Percentiles rank a stretch among this genome's conserved stretches.
These are phyloP conservation scores for Hemicentrotus pulcherrimus DNA, from an alignment of 35 echinoderm and acorn worm genomes.

Conservation along the genomic window DNA sequence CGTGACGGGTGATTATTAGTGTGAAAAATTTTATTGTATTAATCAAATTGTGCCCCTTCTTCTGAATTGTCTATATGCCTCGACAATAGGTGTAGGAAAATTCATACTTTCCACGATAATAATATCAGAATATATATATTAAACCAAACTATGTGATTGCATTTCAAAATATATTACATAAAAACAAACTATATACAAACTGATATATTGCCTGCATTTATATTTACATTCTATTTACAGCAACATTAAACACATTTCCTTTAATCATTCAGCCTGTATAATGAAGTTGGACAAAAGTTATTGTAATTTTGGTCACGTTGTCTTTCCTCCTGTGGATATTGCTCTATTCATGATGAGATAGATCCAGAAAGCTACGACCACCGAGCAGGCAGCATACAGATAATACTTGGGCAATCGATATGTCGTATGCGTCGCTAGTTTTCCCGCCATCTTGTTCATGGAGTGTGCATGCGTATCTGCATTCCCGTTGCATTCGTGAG, in stretches of 20 bases:
- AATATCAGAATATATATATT: not conserved
- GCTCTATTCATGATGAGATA: not conserved
- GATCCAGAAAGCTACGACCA: constrained; percentile 8
- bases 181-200: not conserved
- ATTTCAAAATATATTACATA: not conserved
- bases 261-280: not conserved
- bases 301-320: not conserved
- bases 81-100: not conserved
- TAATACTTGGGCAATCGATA: constrained; percentile 28
- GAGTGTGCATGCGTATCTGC: not conserved
- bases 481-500: not conserved
- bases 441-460: constrained; percentile 27
- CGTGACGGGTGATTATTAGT: too few species aligned
- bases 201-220: not conserved
- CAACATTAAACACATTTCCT: not conserved
- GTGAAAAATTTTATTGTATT: too few species aligned
- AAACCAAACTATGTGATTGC: not conserved
- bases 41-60: too few species aligned
- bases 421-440: constrained; percentile 2
- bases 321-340: not conserved
- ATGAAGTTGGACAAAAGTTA: not conserved
- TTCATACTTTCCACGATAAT: not conserved
- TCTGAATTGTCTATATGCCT: too few species aligned
- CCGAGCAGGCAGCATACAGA: not conserved
- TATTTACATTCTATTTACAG: constrained; percentile 5